Percentiles rank a stretch among this genome's conserved stretches.
phyloP scores from a whole-genome alignment of 2,888 invertebrate species.

The Drosophila conformis region DNA sequence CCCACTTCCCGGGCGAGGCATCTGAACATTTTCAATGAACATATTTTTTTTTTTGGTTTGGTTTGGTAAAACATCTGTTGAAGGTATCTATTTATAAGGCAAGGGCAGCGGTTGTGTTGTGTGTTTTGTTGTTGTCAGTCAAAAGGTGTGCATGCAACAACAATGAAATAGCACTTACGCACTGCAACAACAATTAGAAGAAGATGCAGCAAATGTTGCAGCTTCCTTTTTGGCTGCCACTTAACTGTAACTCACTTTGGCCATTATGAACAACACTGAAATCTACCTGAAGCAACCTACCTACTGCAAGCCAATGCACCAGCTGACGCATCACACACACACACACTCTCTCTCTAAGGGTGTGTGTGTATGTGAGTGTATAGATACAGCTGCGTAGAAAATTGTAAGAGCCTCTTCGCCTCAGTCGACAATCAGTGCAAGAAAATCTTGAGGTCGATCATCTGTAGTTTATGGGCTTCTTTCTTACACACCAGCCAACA shows the following conservation, averaged over 20 bases:
- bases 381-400: slow-evolving; percentile 42
- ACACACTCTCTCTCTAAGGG: neutral
- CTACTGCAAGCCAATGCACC: slow-evolving; percentile 53
- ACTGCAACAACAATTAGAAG: slow-evolving; percentile 37
- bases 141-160: slow-evolving; percentile 72
- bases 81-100: slow-evolving; percentile 40
- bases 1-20: neutral
- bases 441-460: slow-evolving; percentile 80
- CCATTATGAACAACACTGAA: slow-evolving; percentile 48
- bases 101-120: slow-evolving; percentile 21
- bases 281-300: slow-evolving; percentile 72
- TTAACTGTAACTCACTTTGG: slow-evolving; percentile 78
- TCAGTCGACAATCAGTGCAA: slow-evolving; percentile 67
- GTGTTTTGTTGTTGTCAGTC: slow-evolving; percentile 31
- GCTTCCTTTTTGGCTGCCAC: slow-evolving; percentile 80
- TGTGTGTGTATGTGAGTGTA: neutral
- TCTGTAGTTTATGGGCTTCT: slow-evolving; percentile 81
- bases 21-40: slow-evolving; percentile 30
- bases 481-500: slow-evolving; percentile 33
- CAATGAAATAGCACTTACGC: slow-evolving; percentile 74
- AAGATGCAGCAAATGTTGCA: slow-evolving; percentile 67
- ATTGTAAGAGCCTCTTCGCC: slow-evolving; percentile 30
- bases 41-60: neutral
- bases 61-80: slow-evolving; percentile 48
- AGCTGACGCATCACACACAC: slow-evolving; percentile 52